Conservation (phyloP, 2,888 invertebrate genomes). For the Stenchaetothrips biformis region DNA sequence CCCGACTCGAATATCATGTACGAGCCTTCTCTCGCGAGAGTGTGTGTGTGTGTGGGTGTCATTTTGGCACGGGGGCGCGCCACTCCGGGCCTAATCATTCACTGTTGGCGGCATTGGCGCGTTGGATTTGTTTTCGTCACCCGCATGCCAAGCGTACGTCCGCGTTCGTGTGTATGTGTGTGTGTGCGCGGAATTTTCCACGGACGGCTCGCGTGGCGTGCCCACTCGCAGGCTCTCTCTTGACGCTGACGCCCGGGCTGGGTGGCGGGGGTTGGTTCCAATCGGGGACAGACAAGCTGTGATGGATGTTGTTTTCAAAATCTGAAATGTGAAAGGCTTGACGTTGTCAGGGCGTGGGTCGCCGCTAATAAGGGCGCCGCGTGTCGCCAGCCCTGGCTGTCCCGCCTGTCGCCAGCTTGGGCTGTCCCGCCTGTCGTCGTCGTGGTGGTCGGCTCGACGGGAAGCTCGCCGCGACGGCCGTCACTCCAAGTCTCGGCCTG, state of each 20-base stretch:
- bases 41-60: neutral
- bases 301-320: no score
- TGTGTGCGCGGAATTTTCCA: neutral
- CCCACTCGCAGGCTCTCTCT: neutral
- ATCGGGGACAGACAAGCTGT: neutral
- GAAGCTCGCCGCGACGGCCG: no score
- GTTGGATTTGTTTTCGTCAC: no score
- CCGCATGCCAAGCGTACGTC: neutral
- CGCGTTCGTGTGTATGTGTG: neutral
- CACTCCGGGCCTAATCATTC: neutral
- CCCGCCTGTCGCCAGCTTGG: no score
- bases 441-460: no score
- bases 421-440: no score
- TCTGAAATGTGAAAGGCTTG: no score
- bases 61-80: neutral
- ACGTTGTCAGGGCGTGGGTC: neutral
- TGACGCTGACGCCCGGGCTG: neutral
- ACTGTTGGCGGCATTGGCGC: no score
- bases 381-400: neutral
- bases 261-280: neutral
- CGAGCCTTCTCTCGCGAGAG: neutral
- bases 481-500: no score
- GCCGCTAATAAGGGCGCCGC: neutral
- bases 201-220: no score
- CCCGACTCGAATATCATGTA: neutral